These are phyloP conservation scores for Chloebia gouldiae DNA, from an alignment of 2,113 vertebrate species.

Conservation along the genomic window DNA sequence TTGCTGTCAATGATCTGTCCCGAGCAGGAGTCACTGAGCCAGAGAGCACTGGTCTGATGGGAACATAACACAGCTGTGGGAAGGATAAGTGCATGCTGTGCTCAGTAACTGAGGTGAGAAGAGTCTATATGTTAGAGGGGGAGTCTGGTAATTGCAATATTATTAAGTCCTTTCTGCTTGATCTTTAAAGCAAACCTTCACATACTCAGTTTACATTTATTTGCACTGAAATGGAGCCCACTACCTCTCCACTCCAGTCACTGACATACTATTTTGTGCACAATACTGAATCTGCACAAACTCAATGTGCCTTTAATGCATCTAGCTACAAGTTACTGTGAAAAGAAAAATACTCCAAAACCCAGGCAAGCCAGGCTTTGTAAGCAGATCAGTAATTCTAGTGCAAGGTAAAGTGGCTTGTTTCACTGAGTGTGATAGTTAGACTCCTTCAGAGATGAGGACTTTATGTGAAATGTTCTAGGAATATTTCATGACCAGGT, in stretches of 20 bases:
- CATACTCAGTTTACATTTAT: slow-evolving; percentile 14
- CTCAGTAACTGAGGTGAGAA: background rate
- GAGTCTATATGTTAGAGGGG: background rate
- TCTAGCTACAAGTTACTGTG: background rate
- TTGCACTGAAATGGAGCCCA: slow-evolving; percentile 33
- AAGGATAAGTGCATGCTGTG: background rate
- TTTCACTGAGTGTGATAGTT: background rate
- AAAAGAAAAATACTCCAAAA: background rate
- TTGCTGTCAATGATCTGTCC: background rate
- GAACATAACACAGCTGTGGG: background rate
- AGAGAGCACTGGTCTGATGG: background rate
- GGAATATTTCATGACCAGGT: slow-evolving; percentile 26
- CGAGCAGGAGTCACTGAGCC: background rate
- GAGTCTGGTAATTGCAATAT: background rate
- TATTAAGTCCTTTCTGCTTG: background rate
- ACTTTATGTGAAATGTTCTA: slow-evolving; percentile 17
- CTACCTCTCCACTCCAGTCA: slow-evolving; percentile 26
- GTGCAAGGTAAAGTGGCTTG: background rate
- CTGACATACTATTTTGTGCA: background rate
- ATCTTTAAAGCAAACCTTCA: background rate
- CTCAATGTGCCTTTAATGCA: background rate
- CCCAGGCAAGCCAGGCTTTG: background rate
- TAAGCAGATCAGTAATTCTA: slow-evolving; percentile 11
- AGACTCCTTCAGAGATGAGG: background rate
- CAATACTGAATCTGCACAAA: background rate